Conservation (phyloP, 1,140 invertebrate species). For the Eueides isabella region DNA sequence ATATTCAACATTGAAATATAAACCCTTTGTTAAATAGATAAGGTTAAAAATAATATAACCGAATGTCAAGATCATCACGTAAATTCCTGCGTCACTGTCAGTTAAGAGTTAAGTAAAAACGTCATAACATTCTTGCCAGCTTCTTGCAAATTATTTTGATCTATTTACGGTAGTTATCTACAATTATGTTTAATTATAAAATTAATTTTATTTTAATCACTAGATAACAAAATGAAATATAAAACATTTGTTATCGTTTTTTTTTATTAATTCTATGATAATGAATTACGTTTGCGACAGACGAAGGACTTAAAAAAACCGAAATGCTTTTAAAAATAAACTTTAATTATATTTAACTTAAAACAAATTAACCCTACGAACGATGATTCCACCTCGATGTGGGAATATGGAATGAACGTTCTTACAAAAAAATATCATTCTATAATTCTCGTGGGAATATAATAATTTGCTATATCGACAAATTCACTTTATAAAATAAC, state of each 20-base stretch:
- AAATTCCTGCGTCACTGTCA: not conserved
- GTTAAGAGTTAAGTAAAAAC: not conserved
- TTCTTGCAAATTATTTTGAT: not conserved
- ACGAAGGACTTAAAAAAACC: too few species aligned
- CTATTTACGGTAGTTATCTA: not conserved
- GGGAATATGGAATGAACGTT: too few species aligned
- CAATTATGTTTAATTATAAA: constrained; percentile 1
- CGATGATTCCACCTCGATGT: too few species aligned
- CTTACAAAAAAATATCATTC: too few species aligned
- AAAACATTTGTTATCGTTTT: not conserved
- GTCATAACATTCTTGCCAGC: not conserved
- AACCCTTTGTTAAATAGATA: not conserved
- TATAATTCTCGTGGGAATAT: too few species aligned
- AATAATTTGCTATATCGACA: too few species aligned
- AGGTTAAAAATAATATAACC: not conserved
- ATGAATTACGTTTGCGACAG: too few species aligned
- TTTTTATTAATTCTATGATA: not conserved
- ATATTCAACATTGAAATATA: not conserved
- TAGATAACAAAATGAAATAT: not conserved
- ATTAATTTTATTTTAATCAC: not conserved
- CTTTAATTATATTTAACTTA: too few species aligned
- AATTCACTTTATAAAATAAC: too few species aligned
- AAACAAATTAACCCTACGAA: too few species aligned
- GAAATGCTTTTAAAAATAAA: too few species aligned
- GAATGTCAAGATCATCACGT: not conserved